Base-by-base conservation (phyloP, 1,140 invertebrate species). In the Thaumetopoea pityocampa region DNA sequence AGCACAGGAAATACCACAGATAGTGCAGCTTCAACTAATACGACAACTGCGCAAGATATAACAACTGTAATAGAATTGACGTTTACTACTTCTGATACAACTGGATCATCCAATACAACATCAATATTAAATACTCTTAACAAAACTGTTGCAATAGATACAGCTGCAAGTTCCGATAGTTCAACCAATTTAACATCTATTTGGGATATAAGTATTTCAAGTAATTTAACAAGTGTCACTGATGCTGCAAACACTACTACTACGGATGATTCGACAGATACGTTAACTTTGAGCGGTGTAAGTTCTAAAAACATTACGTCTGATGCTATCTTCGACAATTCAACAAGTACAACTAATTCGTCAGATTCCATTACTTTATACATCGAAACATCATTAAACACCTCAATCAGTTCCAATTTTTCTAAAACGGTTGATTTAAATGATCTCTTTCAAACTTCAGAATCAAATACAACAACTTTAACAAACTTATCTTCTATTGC, bases 81-180 rank as follows among this genome's bases (percentile, higher is more conserved):
- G n/a, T n/a, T n/a, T n/a, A n/a, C n/a, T 2, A 16, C 8, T 15
- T 36, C 35, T 1, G 35, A 36, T 34, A 32, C 43, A 1, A 16
- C 22, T 7, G 20, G 30, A 5, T 26, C 42, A 12, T 15, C 34
- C 12, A 46, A 37, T 19, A 9, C 27, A 6, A 46, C 43, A 16
- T 32, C 44, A 34, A 24, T 10, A 6, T 17, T 24, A 11, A 16
- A 5, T 17, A 9, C 3, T 36, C 2, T 26, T 6, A 26, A 26
- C 4, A 26, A 20, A 3, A 36, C 15, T 3, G 34, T 12, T 10
- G 5, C 16, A 26, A 17, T 17, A 11, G 6, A 36, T 26, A 5
- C 1, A 5, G 8, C 22, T 4, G 14, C 24, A 16, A 10, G 15
- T 26, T 9, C n/a, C 1, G 17, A 1, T 2, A 16, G 1, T 10